Conservation (phyloP, 2,113 vertebrate genomes). For the Cheilinus undulatus region DNA sequence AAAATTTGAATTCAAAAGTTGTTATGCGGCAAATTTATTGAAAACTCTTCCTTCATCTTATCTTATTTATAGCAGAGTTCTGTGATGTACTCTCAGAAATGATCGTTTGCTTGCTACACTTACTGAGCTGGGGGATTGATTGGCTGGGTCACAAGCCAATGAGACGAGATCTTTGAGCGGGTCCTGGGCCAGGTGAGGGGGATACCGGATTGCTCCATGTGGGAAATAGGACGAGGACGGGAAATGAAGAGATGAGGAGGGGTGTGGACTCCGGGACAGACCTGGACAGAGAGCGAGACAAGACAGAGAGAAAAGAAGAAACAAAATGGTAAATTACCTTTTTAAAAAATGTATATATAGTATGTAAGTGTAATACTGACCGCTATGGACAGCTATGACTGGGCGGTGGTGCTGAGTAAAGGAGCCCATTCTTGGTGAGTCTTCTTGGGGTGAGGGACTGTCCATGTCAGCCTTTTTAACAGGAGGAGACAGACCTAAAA, state of each 20-base stretch:
- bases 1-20: too few relatives aligned
- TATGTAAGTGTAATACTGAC: conserved; percentile 79
- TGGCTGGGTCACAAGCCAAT: conserved; percentile 95
- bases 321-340: background rate
- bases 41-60: too few relatives aligned
- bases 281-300: conserved; percentile 71
- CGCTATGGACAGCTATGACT: conserved; percentile 97
- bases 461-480: conserved; percentile 98
- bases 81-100: background rate
- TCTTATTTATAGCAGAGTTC: background rate
- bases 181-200: conserved; percentile 96
- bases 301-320: background rate
- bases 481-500: conserved; percentile 91
- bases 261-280: conserved; percentile 92
- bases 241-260: conserved; percentile 94
- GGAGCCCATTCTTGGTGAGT: conserved; percentile 92
- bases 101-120: conserved; percentile 65
- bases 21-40: too few relatives aligned
- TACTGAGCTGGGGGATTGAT: conserved; percentile 93
- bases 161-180: conserved; percentile 97
- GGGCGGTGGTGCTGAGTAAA: conserved; percentile 98
- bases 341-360: background rate
- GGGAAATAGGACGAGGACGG: conserved; percentile 93
- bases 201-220: conserved; percentile 95
- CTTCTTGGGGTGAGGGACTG: conserved; percentile 95